Base-by-base conservation (phyloP, 2,113 vertebrate species). In the Clupea harengus region DNA sequence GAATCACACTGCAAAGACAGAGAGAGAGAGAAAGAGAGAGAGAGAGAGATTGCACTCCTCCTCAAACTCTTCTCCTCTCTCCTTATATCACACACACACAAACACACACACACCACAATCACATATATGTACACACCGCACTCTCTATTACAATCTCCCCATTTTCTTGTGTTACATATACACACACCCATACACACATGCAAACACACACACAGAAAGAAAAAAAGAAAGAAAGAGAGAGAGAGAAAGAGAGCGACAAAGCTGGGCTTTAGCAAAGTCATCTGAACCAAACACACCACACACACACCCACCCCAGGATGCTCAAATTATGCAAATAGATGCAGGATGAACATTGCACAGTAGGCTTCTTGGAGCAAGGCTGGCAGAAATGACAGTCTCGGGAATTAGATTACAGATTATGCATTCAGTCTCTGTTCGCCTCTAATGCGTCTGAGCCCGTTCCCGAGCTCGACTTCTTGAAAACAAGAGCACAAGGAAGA, bases 251-350 rank as follows among this genome's bases (percentile, higher is more conserved):
- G 57, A 64, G 22, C 39, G 2, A 39, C 39, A 39, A 39, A 64
- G 57, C 3, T 7, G 7, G 25, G 60, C 60, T 25, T 28, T 25
- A 78, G 72, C 28, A 78, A 39, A 78, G 72, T 78, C 28, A 44
- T 78, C 25, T 78, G 72, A 78, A 4, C 72, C 72, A 39, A 78
- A 78, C 52, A 72, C 83, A 46, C 45, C 20, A 50, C 39, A 84
- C n/a, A 50, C 32, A 32, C 72, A 72, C 25, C 32, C 25, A 72
- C 64, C 11, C 25, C n/a, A 25, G 28, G n/a, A 83, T 20, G 20
- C 39, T 6, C 18, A 18, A 10, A 39, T 54, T 83, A 83, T 28
- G 11, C 81, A 10, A 67, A 67, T 67, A 10, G 7, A 67, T 67
- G 64, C 25, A 28, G 64, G 64, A 28, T 67, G 64, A 67, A 4